Conservation (phyloP, 1,140 invertebrate species). For the Saccostrea cuccullata region DNA sequence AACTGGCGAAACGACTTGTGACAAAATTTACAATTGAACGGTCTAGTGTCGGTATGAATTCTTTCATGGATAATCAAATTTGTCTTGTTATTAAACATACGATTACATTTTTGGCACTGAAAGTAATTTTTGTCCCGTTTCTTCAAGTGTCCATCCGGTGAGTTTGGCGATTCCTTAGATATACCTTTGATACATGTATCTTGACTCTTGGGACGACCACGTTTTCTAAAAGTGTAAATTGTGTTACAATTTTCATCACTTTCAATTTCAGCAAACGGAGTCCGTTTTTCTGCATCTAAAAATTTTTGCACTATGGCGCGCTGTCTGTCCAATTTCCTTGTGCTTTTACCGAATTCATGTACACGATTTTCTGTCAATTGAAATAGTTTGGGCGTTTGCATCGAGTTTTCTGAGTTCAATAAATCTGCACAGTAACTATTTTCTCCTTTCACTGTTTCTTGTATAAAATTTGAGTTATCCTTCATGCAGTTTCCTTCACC, state of each 20-base stretch:
- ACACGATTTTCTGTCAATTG: not conserved
- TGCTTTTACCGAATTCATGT: not conserved
- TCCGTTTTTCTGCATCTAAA: not conserved
- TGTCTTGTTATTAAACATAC: not conserved
- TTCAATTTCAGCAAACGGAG: not conserved
- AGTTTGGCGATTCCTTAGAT: too few relatives aligned
- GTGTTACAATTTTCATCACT: not conserved
- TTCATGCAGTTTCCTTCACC: not conserved
- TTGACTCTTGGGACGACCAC: not conserved
- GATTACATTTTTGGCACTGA: not conserved
- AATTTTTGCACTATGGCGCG: not conserved
- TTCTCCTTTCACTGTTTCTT: not conserved
- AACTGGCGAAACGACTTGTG: not conserved
- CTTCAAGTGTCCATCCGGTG: too few relatives aligned
- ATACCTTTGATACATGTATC: not conserved
- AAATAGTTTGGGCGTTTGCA: not conserved
- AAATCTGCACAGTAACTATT: not conserved
- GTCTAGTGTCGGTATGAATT: not conserved
- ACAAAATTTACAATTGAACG: not conserved
- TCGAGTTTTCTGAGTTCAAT: not conserved
- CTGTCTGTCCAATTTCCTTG: constrained; percentile 10
- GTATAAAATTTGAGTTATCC: not conserved
- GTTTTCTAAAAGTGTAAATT: not conserved
- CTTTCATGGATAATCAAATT: not conserved
- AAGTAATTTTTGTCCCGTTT: not conserved